Evolutionary conservation across 2,797 vertebrate species (phyloP), one percentile per base, ranked within the genome.

Genomic region (Typhlichthys eigenmanni): DNA sequence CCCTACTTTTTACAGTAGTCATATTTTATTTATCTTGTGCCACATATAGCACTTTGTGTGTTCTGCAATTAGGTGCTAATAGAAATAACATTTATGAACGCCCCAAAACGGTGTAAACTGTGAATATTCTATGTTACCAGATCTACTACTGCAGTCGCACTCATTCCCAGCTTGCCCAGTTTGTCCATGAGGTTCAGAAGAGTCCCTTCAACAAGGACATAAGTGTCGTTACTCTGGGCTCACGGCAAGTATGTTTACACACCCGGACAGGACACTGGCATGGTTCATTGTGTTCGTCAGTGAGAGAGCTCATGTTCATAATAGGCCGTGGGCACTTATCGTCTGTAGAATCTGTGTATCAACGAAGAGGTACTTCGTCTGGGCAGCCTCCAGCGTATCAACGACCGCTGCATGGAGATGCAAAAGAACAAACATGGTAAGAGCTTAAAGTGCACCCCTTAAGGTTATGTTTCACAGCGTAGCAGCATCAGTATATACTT

Each of bases 101-200:
- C 38, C 38, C 38, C 38, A 43, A 43, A 29, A 29, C 1, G 12
- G 19, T 54, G 38, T 62, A 52, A 24, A 43, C 6, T 19, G 11
- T 63, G 6, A 4, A 3, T 67, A 5, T 69, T 13, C 32, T 11
- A 1, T 74, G 32, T 70, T 7, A 24, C 51, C 65, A 99, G 98
- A 96, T 99, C 71, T 99, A 99, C 85, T 99, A 99, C 89, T 99
- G 97, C 83, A 99, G 97, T 66, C 95, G 98, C 61, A 99, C 96
- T 1, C 98, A 99, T 76, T 99, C 98, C 6, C 98, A 99, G 91
- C 91, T 99, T 71, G 92, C 95, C 50, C 98, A 99, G 79, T 99
- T 99, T 77, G 94, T 99, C 50, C 96, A 73, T 0, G 97, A 99
- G 76, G 95, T 99, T 10, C 96, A 95, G 77, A 98, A 95, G 84